Percentiles rank a stretch among this genome's conserved stretches.
These are phyloP conservation scores for Eilema depressum DNA, from an alignment of 2,888 invertebrate genomes.

Conservation along the genomic window DNA sequence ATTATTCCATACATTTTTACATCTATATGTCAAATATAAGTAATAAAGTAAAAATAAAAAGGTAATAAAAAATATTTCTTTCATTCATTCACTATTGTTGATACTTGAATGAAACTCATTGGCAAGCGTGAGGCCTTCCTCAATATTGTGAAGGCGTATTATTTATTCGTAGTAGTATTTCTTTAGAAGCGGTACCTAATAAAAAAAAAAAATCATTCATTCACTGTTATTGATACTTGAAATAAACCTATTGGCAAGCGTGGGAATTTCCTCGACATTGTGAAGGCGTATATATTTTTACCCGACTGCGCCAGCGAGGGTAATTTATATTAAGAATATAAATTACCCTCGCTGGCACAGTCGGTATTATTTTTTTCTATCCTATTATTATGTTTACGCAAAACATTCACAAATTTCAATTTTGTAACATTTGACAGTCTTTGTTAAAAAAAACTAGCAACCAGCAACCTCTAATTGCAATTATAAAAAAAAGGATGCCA, in stretches of 20 bases:
- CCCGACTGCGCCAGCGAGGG: no score
- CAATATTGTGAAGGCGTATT: constrained; percentile 8
- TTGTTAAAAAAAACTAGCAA: neutral
- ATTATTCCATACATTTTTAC: neutral
- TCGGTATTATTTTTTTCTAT: no score
- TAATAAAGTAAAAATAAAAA: neutral
- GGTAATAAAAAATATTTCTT: neutral
- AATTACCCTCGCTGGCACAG: no score
- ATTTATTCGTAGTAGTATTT: no score
- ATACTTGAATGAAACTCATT: constrained; percentile 42
- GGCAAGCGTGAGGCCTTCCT: constrained; percentile 34
- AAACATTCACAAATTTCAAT: neutral
- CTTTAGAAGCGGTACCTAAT: no score
- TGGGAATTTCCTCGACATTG: constrained; percentile 27
- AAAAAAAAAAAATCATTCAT: no score
- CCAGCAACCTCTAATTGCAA: neutral
- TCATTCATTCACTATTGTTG: constrained; percentile 37
- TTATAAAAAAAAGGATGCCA: neutral
- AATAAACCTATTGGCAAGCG: constrained; percentile 41
- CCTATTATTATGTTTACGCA: neutral
- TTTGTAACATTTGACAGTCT: neutral
- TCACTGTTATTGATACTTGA: constrained; percentile 38
- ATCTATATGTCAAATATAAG: no score
- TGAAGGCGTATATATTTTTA: constrained; percentile 13
- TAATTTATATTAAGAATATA: neutral